A percentile compares a stretch with the other conserved stretches of the same genome.
These are phyloP conservation scores for Leptopilina myrica DNA, from an alignment of 2,888 invertebrate species.

Conservation along the genomic window DNA sequence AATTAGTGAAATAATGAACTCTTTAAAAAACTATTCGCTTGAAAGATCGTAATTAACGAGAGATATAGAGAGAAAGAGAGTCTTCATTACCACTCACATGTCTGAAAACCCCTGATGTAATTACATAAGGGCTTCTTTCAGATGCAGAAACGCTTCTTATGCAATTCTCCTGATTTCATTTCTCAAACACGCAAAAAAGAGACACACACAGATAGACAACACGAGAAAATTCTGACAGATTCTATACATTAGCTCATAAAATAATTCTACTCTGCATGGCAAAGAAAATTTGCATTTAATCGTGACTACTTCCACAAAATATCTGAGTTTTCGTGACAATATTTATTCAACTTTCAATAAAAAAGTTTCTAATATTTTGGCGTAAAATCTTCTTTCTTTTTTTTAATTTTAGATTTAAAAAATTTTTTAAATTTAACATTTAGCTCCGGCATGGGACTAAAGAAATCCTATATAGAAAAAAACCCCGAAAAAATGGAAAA, in stretches of 20 bases:
- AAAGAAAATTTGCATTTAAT: constrained; percentile 26
- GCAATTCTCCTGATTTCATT: constrained; percentile 46
- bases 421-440: no score
- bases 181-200: constrained; percentile 48
- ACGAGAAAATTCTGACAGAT: constrained; percentile 21
- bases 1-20: not conserved
- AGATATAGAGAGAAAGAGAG: not conserved
- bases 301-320: not conserved
- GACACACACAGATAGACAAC: not conserved
- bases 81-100: constrained; percentile 36
- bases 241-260: not conserved
- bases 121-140: constrained; percentile 50
- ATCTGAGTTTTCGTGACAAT: not conserved
- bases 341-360: no score
- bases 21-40: constrained; percentile 25
- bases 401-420: no score
- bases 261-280: not conserved
- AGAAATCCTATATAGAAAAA: no score
- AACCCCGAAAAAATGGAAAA: no score
- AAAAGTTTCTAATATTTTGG: no score
- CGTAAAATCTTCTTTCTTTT: no score
- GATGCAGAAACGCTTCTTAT: constrained; percentile 35
- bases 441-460: no score
- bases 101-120: constrained; percentile 9
- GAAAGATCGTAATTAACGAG: constrained; percentile 29